Evolutionary conservation across 2,888 invertebrate species (phyloP), one percentile per base, ranked within the genome.

Genomic region (Punctoribates punctum): DNA sequence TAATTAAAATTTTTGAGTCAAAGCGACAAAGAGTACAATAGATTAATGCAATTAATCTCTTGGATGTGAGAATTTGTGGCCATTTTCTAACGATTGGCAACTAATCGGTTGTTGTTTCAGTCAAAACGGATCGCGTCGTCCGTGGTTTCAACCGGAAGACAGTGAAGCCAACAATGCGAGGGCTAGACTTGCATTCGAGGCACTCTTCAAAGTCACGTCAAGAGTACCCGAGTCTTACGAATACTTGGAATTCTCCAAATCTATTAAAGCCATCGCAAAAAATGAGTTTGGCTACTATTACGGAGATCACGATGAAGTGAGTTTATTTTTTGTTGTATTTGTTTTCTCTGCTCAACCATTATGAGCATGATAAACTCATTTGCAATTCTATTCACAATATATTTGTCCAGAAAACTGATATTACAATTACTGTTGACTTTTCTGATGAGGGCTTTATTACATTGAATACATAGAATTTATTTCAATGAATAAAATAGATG

Each of bases 151-250:
- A 78, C 88, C 88, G 80, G 88, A 89, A 46, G 96, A 96, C 82
- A 89, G 91, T 0, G 86, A 87, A 0, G 92, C 91, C 80, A 88
- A 91, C 75, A 97, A 98, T 83, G 88, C 89, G 80, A 88, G 90
- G 79, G 96, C 96, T 0, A 88, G 88, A 82, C 88, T 89, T 81
- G 96, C 95, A 0, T 96, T 92, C 84, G 90, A 91, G 78, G 91
- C 94, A 0, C 87, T 97, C 77, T 87, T 96, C 73, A 94, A 94
- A 0, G 91, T 97, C 76, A 92, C 94, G 8, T 91, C 95, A 3
- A 88, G 91, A 20, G 81, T 82, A 9, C 84, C 85, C 0, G 81
- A 82, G 73, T 90, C 91, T 80, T 86, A 88, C 54, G 91, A 92
- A 82, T 92, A 93, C 83, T 85, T 88, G 72, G 88, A 90, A 77